phyloP scores from a whole-genome alignment of 2,113 vertebrate species.

The Narcine bancroftii region DNA sequence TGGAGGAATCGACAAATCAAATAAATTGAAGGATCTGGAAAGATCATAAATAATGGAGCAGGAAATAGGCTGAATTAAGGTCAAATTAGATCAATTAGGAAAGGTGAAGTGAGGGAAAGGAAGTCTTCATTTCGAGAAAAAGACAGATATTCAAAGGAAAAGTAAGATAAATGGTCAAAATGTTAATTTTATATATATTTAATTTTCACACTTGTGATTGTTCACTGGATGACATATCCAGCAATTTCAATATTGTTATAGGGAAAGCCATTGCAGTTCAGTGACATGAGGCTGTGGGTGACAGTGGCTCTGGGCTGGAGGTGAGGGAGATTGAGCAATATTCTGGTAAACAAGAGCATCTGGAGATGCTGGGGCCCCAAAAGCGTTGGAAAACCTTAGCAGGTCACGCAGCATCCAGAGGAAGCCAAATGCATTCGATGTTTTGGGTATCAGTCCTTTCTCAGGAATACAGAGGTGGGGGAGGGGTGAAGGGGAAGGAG shows the following conservation, averaged over 20 bases:
- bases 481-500: no score
- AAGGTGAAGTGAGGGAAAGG: not conserved
- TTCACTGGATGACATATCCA: not conserved
- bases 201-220: not conserved
- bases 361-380: no score
- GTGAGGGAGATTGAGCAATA: no score
- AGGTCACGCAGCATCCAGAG: no score
- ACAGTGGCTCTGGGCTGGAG: no score
- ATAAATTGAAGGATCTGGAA: not conserved
- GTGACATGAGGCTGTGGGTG: no score
- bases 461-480: no score
- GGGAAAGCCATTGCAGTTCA: no score
- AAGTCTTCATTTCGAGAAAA: not conserved
- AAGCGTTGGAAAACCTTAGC: no score
- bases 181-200: not conserved
- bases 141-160: not conserved
- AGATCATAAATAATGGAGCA: not conserved
- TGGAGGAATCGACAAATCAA: not conserved
- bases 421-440: no score
- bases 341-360: no score
- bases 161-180: not conserved
- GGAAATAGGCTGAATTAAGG: not conserved
- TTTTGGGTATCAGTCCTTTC: no score
- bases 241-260: not conserved
- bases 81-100: not conserved